These are phyloP conservation scores for Xerus rutilus DNA, from an alignment of 2,797 vertebrate genomes.

Conservation along the genomic window DNA sequence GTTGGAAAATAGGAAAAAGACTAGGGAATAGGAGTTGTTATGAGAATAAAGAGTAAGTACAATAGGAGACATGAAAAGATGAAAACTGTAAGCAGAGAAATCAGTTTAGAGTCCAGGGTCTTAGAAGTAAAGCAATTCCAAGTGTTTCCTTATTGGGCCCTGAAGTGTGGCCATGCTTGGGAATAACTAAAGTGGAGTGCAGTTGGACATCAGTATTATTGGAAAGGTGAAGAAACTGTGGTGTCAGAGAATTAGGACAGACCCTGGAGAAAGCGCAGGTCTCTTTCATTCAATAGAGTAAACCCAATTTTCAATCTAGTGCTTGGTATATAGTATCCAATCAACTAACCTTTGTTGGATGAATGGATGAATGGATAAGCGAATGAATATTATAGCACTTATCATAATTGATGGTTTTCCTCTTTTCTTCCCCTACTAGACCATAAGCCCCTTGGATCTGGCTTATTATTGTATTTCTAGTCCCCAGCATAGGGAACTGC, in stretches of 20 bases:
- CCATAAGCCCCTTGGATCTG: not conserved
- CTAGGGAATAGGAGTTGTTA: not conserved
- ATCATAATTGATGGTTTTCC: constrained; percentile 12
- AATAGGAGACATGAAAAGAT: not conserved
- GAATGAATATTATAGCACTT: not conserved
- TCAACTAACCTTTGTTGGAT: constrained; percentile 6
- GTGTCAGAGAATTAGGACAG: constrained; percentile 4
- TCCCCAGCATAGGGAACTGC: not conserved
- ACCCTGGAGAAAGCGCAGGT: not conserved
- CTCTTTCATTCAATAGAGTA: not conserved
- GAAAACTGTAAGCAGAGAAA: constrained; percentile 14
- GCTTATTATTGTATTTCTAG: constrained; percentile 15
- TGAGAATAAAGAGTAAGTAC: not conserved
- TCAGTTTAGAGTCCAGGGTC: not conserved
- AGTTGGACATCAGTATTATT: not conserved
- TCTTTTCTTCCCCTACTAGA: constrained; percentile 7
- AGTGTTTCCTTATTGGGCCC: constrained; percentile 3
- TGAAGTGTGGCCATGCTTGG: not conserved
- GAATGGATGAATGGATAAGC: not conserved
- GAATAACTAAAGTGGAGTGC: not conserved
- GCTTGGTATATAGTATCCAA: not conserved
- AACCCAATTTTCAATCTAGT: not conserved
- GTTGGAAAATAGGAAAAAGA: constrained; percentile 28
- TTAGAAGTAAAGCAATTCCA: constrained; percentile 6
- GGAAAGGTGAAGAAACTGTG: constrained; percentile 14